phyloP scores from a whole-genome alignment of 2,888 invertebrate genomes.

The Stenchaetothrips biformis region DNA sequence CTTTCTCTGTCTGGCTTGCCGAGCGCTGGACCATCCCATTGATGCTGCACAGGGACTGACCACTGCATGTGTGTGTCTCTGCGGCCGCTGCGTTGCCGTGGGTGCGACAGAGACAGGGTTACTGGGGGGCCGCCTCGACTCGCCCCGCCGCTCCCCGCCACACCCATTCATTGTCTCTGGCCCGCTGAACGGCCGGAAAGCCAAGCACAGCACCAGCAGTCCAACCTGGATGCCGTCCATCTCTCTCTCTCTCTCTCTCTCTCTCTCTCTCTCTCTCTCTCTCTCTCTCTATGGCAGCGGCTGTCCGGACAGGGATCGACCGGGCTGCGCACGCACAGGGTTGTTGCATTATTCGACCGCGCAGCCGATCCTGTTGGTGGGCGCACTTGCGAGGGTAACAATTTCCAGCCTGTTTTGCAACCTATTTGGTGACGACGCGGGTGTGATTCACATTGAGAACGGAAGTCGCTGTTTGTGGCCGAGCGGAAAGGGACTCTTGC shows the following conservation, averaged over 20 bases:
- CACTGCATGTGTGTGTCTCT: neutral
- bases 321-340: too few relatives aligned
- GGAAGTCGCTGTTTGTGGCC: neutral
- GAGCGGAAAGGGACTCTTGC: neutral
- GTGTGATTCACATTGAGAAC: too few relatives aligned
- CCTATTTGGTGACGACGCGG: too few relatives aligned
- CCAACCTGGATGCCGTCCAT: too few relatives aligned
- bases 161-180: constrained; percentile 15
- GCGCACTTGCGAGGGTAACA: too few relatives aligned
- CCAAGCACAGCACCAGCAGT: too few relatives aligned
- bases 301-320: neutral
- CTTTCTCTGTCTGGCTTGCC: neutral
- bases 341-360: too few relatives aligned
- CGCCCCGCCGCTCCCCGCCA: neutral
- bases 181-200: neutral
- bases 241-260: neutral
- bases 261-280: neutral
- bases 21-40: neutral
- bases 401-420: too few relatives aligned
- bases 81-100: neutral
- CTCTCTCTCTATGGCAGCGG: neutral
- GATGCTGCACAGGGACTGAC: neutral
- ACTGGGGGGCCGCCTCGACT: too few relatives aligned
- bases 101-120: too few relatives aligned
- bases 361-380: too few relatives aligned